Percentiles rank a stretch among this genome's conserved stretches.
Conservation (phyloP, 2,888 invertebrate genomes). For the Heteromurus nitidus region DNA sequence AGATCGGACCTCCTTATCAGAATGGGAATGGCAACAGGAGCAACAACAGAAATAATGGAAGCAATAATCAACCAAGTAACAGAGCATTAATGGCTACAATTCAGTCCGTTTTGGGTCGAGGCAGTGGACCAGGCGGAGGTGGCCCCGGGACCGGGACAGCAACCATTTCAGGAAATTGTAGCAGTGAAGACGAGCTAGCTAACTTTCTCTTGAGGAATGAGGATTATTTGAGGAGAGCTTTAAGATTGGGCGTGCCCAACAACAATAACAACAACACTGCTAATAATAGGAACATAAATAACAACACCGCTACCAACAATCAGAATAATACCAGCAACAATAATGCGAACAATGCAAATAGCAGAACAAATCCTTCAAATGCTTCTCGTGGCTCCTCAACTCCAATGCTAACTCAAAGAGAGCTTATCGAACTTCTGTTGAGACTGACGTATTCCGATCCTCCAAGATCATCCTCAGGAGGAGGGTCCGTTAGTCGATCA, state of each 20-base stretch:
- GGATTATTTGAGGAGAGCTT: slow-evolving; percentile 34
- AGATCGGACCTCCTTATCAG: slow-evolving; percentile 46
- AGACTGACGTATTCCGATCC: slow-evolving; percentile 36
- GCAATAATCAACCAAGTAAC: not conserved
- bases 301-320: not conserved
- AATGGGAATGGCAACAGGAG: too few species aligned
- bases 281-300: not conserved
- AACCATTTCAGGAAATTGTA: not conserved
- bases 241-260: not conserved
- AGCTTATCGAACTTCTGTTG: slow-evolving; percentile 58
- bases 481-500: slow-evolving; percentile 4
- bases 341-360: slow-evolving; percentile 1
- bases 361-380: not conserved
- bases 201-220: slow-evolving; percentile 46
- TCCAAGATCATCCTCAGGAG: not conserved
- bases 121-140: not conserved
- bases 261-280: slow-evolving; percentile 1
- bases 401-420: slow-evolving; percentile 49
- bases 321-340: not conserved
- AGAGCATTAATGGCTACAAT: slow-evolving; percentile 32
- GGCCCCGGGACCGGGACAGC: too few species aligned
- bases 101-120: slow-evolving; percentile 40
- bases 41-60: slow-evolving; percentile 9
- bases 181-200: slow-evolving; percentile 28
- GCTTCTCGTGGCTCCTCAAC: slow-evolving; percentile 41